Evolutionary conservation across 2,888 invertebrate genomes (phyloP), one percentile per base, ranked within the genome.

Genomic region (Poecilobothrus nobilitatus): DNA sequence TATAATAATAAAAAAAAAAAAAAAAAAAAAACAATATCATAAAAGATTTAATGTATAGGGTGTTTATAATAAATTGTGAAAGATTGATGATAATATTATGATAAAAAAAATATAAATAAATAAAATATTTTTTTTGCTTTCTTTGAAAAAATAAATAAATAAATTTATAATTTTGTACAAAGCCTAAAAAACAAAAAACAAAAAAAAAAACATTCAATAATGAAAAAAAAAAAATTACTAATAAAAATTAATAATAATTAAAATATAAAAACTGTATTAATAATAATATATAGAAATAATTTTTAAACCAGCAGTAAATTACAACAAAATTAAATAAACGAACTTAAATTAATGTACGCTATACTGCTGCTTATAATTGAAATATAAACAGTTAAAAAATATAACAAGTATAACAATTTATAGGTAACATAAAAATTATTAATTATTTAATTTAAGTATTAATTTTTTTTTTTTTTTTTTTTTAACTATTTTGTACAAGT

Each of bases 1-100:
- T 37, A 53, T 15, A 53, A 18, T 3, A 37, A 4, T 37, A 53
- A 53, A 53, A 53, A 53, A 18, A n/a, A 53, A 18, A 53, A 18
- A 53, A 53, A n/a, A 53, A 53, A 53, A 18, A 53, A 53, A 53
- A 53, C 7, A 18, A 18, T 12, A 18, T 18, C 15, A 18, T 6
- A 53, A 18, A 18, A 18, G 6, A 53, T n/a, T n/a, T 18, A 12
- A 63, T 68, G 66, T 69, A 68, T 41, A 67, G 68, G 33, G 63
- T 69, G 67, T 69, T 64, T 67, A 66, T 69, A 34, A 41, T 70
- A 67, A 69, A 68, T 71, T 71, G 69, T 71, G 67, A 68, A 70
- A 70, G 44, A 63, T 68, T 68, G 44, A 65, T 70, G 66, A 64
- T 27, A 37, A 53, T n/a, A 18, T 53, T 15, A 53, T 53, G 53